Evolutionary conservation across 2,797 vertebrate genomes (phyloP).

Genomic region (Monodelphis domestica): DNA sequence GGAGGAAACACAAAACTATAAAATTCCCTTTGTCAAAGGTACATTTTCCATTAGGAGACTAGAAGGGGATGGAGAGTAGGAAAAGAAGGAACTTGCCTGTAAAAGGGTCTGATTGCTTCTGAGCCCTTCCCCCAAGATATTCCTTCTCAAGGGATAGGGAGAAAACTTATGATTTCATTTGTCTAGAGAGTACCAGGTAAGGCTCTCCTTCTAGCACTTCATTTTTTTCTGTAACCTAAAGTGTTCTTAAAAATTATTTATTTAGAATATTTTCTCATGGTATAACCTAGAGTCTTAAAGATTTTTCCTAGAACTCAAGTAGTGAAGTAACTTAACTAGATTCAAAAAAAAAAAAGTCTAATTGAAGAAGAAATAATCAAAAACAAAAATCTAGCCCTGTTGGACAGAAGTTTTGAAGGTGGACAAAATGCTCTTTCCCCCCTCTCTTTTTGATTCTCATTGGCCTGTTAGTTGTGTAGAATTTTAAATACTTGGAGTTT

Average conservation of each 20-base stretch:
- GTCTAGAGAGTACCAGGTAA: neutral
- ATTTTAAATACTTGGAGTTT: too few species aligned
- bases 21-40: constrained; percentile 34
- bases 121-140: constrained; percentile 27
- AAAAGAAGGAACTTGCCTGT: constrained; percentile 48
- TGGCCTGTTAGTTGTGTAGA: neutral
- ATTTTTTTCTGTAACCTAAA: neutral
- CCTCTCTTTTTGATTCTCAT: neutral
- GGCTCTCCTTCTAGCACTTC: neutral
- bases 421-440: neutral
- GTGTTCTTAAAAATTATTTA: too few species aligned
- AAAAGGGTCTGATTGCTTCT: constrained; percentile 37
- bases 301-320: neutral
- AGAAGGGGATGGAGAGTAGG: constrained; percentile 64
- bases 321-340: neutral
- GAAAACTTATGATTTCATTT: neutral
- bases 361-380: constrained; percentile 17
- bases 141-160: neutral
- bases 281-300: neutral
- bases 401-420: neutral
- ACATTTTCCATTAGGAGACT: constrained; percentile 56
- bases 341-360: constrained; percentile 1
- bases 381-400: neutral
- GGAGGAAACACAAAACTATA: constrained; percentile 53
- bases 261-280: too few species aligned